A percentile compares a stretch with the other conserved stretches of the same genome.
These are phyloP conservation scores for Phataginus tricuspis DNA, from an alignment of 2,797 vertebrate genomes.

Conservation along the genomic window DNA sequence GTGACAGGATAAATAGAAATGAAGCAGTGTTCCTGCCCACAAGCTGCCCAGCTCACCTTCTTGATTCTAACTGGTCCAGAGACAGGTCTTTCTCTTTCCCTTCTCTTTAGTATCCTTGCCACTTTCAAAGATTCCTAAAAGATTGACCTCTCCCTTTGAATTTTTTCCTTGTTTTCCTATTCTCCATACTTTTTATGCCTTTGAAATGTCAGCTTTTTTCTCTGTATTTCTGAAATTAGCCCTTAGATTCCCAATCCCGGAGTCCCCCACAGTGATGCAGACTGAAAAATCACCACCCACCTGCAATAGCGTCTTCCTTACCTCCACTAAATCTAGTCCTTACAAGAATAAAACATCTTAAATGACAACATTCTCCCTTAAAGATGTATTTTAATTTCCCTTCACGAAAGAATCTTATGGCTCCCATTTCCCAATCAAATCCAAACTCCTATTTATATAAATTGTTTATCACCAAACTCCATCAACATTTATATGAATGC, in stretches of 20 bases:
- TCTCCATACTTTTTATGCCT: background rate
- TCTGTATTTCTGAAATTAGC: background rate
- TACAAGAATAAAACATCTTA: background rate
- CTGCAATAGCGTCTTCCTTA: background rate
- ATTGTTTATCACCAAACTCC: background rate
- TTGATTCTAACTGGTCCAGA: background rate
- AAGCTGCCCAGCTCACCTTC: background rate
- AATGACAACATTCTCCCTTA: background rate
- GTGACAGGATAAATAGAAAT: background rate
- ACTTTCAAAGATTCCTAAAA: background rate
- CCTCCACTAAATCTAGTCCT: background rate
- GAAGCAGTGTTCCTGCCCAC: background rate
- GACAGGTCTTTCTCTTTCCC: background rate
- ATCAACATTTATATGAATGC: background rate
- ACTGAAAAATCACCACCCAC: background rate
- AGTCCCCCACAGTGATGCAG: background rate
- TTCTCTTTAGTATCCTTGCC: background rate
- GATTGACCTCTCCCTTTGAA: background rate
- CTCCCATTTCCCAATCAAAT: constrained; percentile 1
- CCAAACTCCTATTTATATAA: background rate
- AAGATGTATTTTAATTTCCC: background rate
- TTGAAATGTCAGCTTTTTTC: background rate
- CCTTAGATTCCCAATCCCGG: background rate
- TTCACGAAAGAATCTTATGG: background rate
- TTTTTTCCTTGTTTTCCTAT: background rate